Conservation (phyloP, 1,140 invertebrate genomes). For the Bombus waltoni region DNA sequence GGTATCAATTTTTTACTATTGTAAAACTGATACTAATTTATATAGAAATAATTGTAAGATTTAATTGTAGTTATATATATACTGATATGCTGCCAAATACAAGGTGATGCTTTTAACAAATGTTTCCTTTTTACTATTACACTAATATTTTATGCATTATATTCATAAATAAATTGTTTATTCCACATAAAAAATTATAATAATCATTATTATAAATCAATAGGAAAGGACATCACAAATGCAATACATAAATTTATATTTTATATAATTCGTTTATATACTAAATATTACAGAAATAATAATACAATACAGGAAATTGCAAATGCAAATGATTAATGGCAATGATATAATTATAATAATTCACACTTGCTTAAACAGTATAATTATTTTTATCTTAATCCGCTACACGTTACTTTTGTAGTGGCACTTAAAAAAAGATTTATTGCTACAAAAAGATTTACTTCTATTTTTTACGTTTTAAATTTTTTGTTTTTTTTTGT, state of each 20-base stretch:
- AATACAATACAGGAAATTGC: constrained; percentile 66
- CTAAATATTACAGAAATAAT: constrained; percentile 74
- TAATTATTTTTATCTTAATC: constrained; percentile 47
- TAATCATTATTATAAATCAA: neutral
- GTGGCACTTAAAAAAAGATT: constrained; percentile 22
- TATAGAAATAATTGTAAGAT: constrained; percentile 58
- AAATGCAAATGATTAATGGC: constrained; percentile 72
- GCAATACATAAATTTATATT: constrained; percentile 59
- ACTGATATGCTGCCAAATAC: constrained; percentile 70
- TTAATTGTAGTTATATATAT: constrained; percentile 55
- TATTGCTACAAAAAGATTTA: constrained; percentile 23
- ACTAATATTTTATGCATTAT: neutral
- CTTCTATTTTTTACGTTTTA: constrained; percentile 52
- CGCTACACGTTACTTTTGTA: constrained; percentile 39
- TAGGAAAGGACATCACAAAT: neutral
- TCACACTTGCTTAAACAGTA: constrained; percentile 57
- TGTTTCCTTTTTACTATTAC: constrained; percentile 17
- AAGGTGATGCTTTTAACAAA: constrained; percentile 69
- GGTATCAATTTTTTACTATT: constrained; percentile 60
- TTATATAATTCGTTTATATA: constrained; percentile 71
- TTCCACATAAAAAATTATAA: neutral
- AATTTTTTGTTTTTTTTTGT: constrained; percentile 58
- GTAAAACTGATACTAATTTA: constrained; percentile 60
- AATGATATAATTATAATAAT: constrained; percentile 55
- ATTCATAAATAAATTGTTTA: neutral